Percentiles rank a stretch among this genome's conserved stretches.
These are phyloP conservation scores for Centruroides vittatus DNA, from an alignment of 1,140 invertebrate species.

Conservation along the genomic window DNA sequence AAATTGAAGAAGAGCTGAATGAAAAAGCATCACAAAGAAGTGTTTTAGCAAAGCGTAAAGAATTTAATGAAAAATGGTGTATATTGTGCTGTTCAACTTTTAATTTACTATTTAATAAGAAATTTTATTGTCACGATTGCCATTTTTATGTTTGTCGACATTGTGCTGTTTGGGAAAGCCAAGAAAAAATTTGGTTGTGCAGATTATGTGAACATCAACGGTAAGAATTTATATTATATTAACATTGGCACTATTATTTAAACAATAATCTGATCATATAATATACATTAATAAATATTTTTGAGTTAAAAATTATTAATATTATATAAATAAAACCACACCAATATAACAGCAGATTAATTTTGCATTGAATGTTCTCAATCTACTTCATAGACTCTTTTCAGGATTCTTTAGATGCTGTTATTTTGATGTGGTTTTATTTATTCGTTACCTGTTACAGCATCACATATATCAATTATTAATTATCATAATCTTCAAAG, in stretches of 20 bases:
- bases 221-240: slow-evolving; percentile 1
- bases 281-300: neutral
- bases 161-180: slow-evolving; percentile 16
- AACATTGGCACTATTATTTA: neutral
- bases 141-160: slow-evolving; percentile 18
- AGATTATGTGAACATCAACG: slow-evolving; percentile 15
- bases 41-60: slow-evolving; percentile 22
- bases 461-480: no score
- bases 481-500: no score
- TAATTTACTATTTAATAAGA: slow-evolving; percentile 20
- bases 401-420: no score
- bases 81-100: slow-evolving; percentile 28
- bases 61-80: slow-evolving; percentile 30
- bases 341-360: no score
- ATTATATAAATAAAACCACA: no score
- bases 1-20: slow-evolving; percentile 25
- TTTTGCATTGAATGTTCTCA: no score
- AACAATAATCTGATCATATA: neutral
- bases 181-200: slow-evolving; percentile 16
- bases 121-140: slow-evolving; percentile 18
- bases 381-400: no score
- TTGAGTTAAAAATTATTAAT: neutral
- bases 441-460: no score
- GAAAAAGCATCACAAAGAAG: slow-evolving; percentile 23
- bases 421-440: no score